Base-by-base conservation (phyloP, 2,797 vertebrate genomes). In the Simalia tracyae region DNA sequence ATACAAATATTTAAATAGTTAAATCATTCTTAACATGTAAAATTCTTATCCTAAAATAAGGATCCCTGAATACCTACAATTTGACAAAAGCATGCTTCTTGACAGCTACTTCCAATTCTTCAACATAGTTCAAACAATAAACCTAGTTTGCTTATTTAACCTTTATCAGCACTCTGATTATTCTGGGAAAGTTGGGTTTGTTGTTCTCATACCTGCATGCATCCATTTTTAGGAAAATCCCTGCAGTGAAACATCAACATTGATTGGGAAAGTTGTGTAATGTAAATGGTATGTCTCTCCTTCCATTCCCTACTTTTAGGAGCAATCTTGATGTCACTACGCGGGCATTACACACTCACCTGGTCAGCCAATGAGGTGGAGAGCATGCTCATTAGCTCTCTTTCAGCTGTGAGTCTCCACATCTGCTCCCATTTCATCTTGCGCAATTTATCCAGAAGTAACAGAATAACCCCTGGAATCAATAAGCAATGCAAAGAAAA, bases 351-450 rank as follows among this genome's bases (percentile, higher is more conserved):
- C 72, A 17, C 31, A 84, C 97, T 97, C 95, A 99, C 99, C 98
- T 99, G 99, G 97, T 99, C 99, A 91, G 99, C 99, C 96, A 99
- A 96, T 1, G 99, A 99, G 2, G 99, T 99, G 91, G 99, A 99
- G 0, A 99, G 97, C 99, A 99, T 99, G 96, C 99, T 99, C 99
- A 99, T 99, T 63, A 99, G 98, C 93, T 99, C 99, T 63, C 99
- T 97, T 96, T 99, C 99, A 0, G 99, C 99, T 0, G 99, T 99
- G 94, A 99, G 97, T 89, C 99, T 98, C 99, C 99, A 99, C 99
- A 99, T 99, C 98, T 99, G 99, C 95, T 99, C 99, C 99, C 99
- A 99, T 86, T 99, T 98, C 97, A 99, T 98, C 97, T 99, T 99
- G 94, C 99, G 97, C 50, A 99, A 96, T 94, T 98, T 99, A 96